Evolutionary conservation across 2,797 vertebrate genomes (phyloP).

Genomic region (Pseudopleuronectes americanus): DNA sequence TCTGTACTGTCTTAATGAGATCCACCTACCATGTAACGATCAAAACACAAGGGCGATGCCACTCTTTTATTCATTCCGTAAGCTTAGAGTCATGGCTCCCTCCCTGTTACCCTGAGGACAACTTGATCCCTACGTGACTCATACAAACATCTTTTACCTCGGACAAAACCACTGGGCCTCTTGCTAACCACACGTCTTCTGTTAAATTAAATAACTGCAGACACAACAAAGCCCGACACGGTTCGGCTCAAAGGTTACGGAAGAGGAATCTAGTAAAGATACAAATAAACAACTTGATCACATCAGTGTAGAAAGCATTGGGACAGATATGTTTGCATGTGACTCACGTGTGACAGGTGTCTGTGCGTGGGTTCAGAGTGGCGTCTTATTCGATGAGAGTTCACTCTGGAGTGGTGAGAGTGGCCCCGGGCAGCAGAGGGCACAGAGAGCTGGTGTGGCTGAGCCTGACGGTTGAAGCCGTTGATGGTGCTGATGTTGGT

Average conservation of each 20-base stretch:
- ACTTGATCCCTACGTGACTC: constrained; percentile 47
- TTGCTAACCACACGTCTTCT: constrained; percentile 46
- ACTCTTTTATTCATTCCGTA: constrained; percentile 60
- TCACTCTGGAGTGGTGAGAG: constrained; percentile 71
- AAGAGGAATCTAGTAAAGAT: neutral
- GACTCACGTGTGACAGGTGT: constrained; percentile 75
- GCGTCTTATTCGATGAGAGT: constrained; percentile 61
- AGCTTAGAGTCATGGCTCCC: constrained; percentile 59
- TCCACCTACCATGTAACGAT: constrained; percentile 35
- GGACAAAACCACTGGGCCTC: constrained; percentile 24
- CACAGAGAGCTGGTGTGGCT: constrained; percentile 65
- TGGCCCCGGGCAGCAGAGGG: constrained; percentile 66
- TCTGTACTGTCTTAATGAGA: constrained; percentile 45
- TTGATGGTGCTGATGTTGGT: constrained; percentile 67
- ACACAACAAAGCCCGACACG: constrained; percentile 18
- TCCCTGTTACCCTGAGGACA: constrained; percentile 43
- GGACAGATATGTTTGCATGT: constrained; percentile 1
- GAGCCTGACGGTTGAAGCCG: constrained; percentile 79
- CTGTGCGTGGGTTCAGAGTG: constrained; percentile 59
- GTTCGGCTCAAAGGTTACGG: neutral
- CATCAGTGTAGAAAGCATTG: neutral
- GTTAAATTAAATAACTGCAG: constrained; percentile 41
- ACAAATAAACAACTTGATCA: neutral
- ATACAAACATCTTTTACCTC: constrained; percentile 51
- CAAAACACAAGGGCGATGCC: constrained; percentile 46